These are phyloP conservation scores for Lucilia cuprina DNA, from an alignment of 1,140 invertebrate genomes.

Conservation along the genomic window DNA sequence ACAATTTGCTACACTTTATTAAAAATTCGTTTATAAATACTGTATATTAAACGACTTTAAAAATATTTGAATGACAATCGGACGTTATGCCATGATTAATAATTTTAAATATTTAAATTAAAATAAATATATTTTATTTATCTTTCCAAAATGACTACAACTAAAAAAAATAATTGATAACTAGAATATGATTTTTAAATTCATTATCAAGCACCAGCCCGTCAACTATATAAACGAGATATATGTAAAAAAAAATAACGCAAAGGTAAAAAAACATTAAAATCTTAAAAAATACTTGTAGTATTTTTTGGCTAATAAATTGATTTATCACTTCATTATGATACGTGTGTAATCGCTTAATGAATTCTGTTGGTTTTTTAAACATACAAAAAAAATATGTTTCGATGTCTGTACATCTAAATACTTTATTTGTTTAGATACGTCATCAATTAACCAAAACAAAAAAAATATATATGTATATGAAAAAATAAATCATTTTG, in stretches of 20 bases:
- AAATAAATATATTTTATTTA: too few species aligned
- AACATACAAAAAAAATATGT: not conserved
- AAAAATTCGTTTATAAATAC: too few species aligned
- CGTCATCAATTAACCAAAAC: slow-evolving; percentile 9
- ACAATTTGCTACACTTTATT: too few species aligned
- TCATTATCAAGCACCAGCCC: not conserved
- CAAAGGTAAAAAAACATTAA: not conserved
- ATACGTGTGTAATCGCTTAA: not conserved
- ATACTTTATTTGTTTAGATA: not conserved
- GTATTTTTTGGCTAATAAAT: not conserved
- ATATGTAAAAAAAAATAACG: not conserved
- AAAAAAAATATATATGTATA: not conserved
- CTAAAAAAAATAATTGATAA: too few species aligned
- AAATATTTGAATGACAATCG: too few species aligned
- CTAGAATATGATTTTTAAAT: too few species aligned
- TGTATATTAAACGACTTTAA: too few species aligned
- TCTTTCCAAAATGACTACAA: too few species aligned
- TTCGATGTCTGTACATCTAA: too few species aligned
- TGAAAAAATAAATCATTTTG: not conserved
- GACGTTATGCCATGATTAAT: too few species aligned
- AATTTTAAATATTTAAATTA: too few species aligned
- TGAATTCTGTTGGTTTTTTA: not conserved
- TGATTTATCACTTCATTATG: not conserved
- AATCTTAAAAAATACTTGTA: not conserved
- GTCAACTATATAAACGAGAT: not conserved